These are phyloP conservation scores for Argyrosomus japonicus DNA, from an alignment of 2,113 vertebrate genomes.

Conservation along the genomic window DNA sequence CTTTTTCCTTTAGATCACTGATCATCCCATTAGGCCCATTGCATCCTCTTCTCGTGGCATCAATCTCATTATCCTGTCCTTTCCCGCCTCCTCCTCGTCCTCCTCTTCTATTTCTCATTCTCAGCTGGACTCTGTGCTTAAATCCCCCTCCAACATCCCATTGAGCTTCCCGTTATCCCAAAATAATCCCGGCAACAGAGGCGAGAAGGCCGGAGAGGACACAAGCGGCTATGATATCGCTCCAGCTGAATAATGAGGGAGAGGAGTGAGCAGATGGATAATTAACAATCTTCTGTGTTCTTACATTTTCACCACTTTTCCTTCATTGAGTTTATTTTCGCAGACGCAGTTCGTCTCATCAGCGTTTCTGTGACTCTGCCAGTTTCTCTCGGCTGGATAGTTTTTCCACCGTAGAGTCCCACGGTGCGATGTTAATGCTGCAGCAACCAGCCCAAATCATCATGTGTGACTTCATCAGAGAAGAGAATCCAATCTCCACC, in stretches of 20 bases:
- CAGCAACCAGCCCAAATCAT: background rate
- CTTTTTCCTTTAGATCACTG: constrained; percentile 41
- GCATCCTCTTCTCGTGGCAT: constrained; percentile 59
- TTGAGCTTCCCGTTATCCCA: constrained; percentile 30
- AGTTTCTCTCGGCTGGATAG: background rate
- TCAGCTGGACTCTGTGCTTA: background rate
- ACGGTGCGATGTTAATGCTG: background rate
- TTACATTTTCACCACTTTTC: constrained; percentile 1
- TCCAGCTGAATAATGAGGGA: constrained; percentile 32
- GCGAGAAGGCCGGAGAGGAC: background rate
- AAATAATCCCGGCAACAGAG: constrained; percentile 31
- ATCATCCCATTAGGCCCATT: constrained; percentile 55
- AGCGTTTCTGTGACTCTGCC: background rate
- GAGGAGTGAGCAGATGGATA: constrained; percentile 23
- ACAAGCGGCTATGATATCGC: background rate
- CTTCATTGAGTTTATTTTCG: background rate
- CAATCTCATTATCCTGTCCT: constrained; percentile 48
- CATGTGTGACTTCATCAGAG: background rate
- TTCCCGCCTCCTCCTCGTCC: constrained; percentile 4
- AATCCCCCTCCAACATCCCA: background rate
- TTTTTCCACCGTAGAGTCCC: background rate
- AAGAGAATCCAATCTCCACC: too few species aligned
- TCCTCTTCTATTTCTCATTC: background rate
- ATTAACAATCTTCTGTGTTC: constrained; percentile 4
- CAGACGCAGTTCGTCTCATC: constrained; percentile 1